Base-by-base conservation (phyloP, 2,797 vertebrate genomes). In the Sebastes diploproa region DNA sequence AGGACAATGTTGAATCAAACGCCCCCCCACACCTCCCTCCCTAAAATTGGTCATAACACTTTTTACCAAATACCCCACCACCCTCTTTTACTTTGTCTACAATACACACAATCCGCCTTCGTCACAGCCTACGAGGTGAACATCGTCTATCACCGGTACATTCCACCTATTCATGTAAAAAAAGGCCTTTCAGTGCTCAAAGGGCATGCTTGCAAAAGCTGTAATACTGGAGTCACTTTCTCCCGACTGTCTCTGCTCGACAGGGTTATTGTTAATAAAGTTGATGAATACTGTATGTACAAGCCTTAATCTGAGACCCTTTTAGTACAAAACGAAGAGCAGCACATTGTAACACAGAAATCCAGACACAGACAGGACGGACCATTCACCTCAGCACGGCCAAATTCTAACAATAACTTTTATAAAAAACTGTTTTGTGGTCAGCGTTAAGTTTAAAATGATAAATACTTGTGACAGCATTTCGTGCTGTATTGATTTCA, bases 151-250 rank as follows among this genome's bases (percentile, higher is more conserved):
- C 80, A 87, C 80, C 81, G 18, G 68, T 92, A 93, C 94, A 93
- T 95, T 93, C 93, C 89, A 88, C 85, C 82, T 68, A 79, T 72
- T 91, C 23, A 27, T 79, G 83, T 82, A 80, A 78, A 85, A 77
- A 85, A 91, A 88, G 80, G 81, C 79, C 78, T 85, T 46, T 89
- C 38, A 78, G 83, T 66, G 88, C 78, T 86, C 77, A 84, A 62
- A 87, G 83, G 85, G 67, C 86, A 92, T 87, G 84, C 88, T 86
- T 38, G 66, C 34, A 86, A 87, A 90, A 90, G 86, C 82, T 66
- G 84, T 81, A 84, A 88, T 64, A 81, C 82, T 87, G 81, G 78
- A 86, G 87, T 82, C 52, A 1, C 36, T 78, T 56, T 78, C 61
- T 22, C 73, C 71, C 46, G 52, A 20, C 74, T 70, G 78, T 86